Percentiles rank a stretch among this genome's conserved stretches.
Conservation (phyloP, 2,113 vertebrate genomes). For the Varanus salvator region DNA sequence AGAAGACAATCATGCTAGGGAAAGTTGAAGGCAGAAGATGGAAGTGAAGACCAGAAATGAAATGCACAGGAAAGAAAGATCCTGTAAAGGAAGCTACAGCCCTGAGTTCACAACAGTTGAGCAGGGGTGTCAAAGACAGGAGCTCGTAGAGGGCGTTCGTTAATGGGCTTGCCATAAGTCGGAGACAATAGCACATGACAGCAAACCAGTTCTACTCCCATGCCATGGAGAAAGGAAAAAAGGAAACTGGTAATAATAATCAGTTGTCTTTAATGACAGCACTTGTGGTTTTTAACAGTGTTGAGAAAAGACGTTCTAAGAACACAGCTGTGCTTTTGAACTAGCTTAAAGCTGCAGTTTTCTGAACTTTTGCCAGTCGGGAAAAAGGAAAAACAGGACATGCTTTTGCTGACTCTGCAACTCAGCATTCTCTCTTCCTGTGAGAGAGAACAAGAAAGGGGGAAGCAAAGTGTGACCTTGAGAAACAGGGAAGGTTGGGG, state of each 20-base stretch:
- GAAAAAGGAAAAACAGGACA: neutral
- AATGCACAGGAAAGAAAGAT: no score
- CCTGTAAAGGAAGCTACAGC: no score
- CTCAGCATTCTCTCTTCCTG: conserved; percentile 34
- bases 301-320: neutral
- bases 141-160: no score
- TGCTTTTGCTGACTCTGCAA: conserved; percentile 64
- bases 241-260: neutral
- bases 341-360: neutral
- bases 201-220: neutral
- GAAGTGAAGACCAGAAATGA: no score
- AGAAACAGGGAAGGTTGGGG: conserved; percentile 6
- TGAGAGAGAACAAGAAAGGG: conserved; percentile 21
- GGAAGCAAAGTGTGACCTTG: conserved; percentile 48
- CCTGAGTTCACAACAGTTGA: no score
- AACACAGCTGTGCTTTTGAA: conserved; percentile 16
- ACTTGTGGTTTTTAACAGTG: no score
- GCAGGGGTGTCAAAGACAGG: no score
- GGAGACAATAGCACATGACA: no score
- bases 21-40: no score
- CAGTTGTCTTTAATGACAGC: neutral
- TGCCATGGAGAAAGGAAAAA: neutral
- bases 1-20: no score
- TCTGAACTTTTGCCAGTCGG: conserved; percentile 23
- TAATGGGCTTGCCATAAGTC: no score